Base-by-base conservation (phyloP, 2,113 vertebrate genomes). In the Semnornis frantzii region DNA sequence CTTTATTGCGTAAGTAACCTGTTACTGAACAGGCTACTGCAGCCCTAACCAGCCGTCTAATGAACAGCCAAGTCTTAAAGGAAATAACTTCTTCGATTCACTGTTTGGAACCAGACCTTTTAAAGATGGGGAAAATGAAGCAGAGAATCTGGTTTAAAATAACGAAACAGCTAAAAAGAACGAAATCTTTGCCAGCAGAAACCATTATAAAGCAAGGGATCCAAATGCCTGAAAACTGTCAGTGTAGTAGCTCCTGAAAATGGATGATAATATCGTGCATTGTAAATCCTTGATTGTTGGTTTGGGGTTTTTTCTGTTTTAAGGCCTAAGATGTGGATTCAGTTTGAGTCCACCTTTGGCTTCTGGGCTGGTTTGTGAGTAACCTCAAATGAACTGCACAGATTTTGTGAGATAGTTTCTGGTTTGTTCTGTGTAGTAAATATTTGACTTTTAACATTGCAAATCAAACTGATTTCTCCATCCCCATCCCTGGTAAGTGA, bases 1-100 rank as follows among this genome's bases (percentile, higher is more conserved):
- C 31, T 42, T 44, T 50, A 24, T 97, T 96, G 88, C 79, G 23
- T 96, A 83, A 95, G 81, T 63, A 94, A 95, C 96, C 91, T 94
- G 77, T 92, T 92, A 80, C 64, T 84, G 94, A 92, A 60, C 64
- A 94, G 79, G 82, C 87, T 65, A 9, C 78, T 59, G 46, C 63
- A 88, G 37, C 73, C 20, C 68, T 25, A 87, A 91, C 85, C 91
- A 95, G 93, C 69, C 84, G 57, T 31, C 71, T 92, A 44, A 82
- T 23, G 34, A 71, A 71, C 54, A 85, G 88, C 89, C 89, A 72
- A 88, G 58, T 77, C 76, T 60, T 63, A 78, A 73, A 90, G 77
- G 87, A 95, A 96, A 4, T 82, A 46, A 77, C 62, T 85, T 90
- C 72, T 76, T 14, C 55, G 23, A 13, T 70, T 92, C 86, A 78